Evolutionary conservation across 1,140 invertebrate species (phyloP), one percentile per base, ranked within the genome.

Genomic region (Hyles vespertilio): DNA sequence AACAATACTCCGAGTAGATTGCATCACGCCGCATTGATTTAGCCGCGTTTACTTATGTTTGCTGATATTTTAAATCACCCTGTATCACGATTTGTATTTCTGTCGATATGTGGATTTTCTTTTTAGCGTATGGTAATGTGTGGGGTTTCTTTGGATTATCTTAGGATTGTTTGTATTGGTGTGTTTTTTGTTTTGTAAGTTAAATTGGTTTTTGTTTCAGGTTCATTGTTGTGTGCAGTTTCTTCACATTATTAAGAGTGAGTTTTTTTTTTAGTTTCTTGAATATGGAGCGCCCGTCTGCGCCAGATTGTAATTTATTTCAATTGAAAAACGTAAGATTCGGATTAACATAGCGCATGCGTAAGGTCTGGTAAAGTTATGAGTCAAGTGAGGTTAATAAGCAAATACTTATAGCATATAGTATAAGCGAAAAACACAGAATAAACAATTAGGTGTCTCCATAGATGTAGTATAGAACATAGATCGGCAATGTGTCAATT

Each of bases 51-150:
- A 69, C 32, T 60, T 61, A 51, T 59, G 61, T 70, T 70, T 70
- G 63, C 63, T 60, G 63, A 56, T 53, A 56, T 22, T 48, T 50
- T 22, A 54, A 61, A 57, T 56, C 51, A 61, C 50, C 56, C 57
- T 65, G 55, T 70, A 74, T 70, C 69, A 74, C 67, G 72, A 70
- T 74, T 69, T 61, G 58, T 55, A 73, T 71, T 73, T 34, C 22
- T 22, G 22, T 22, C 22, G 22, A 22, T 22, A 22, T 22, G 22
- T 22, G 22, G 55, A 59, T 6, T 55, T 58, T 60, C 56, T 48
- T 62, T 56, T 48, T 47, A 47, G 32, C 46, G 22, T 48, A n/a
- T 55, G 22, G 44, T 32, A 45, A 12, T 50, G 22, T 50, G 7
- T 50, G 48, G 48, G 11, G 22, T 11, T 12, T 22, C 11, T 50